phyloP scores from a whole-genome alignment of 2,113 vertebrate species.

The Neoarius graeffei region DNA sequence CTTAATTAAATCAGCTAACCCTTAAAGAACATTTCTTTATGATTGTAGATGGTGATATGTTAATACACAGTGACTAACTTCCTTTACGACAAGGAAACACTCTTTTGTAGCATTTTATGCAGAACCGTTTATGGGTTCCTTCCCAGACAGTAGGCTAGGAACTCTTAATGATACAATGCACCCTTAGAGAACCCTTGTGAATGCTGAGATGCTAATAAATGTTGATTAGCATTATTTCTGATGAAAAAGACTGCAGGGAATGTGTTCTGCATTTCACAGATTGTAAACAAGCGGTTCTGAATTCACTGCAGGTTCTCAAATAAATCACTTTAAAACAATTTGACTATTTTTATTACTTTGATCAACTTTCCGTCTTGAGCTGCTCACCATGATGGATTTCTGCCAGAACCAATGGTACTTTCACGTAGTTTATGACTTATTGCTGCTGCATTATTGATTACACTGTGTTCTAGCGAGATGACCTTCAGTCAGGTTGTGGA shows the following conservation, averaged over 20 bases:
- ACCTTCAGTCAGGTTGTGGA: conserved; percentile 28
- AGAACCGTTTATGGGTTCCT: background rate
- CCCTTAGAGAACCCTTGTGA: background rate
- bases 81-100: background rate
- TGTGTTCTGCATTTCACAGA: background rate
- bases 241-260: background rate
- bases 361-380: conserved; percentile 42
- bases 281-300: conserved; percentile 51
- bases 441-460: conserved; percentile 59
- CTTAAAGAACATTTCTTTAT: background rate
- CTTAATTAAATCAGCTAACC: background rate
- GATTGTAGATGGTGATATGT: background rate
- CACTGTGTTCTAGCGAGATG: conserved; percentile 42
- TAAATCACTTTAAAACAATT: conserved; percentile 57
- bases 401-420: conserved; percentile 42
- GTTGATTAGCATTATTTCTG: background rate
- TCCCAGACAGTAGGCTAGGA: background rate
- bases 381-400: conserved; percentile 55
- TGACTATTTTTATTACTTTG: conserved; percentile 51
- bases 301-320: conserved; percentile 24
- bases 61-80: background rate
- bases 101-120: background rate
- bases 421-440: conserved; percentile 32
- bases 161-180: background rate
- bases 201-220: background rate